Percentiles rank a stretch among this genome's conserved stretches.
Evolutionary conservation across 2,797 vertebrate species (phyloP).

Genomic region (Synaphobranchus kaupii): DNA sequence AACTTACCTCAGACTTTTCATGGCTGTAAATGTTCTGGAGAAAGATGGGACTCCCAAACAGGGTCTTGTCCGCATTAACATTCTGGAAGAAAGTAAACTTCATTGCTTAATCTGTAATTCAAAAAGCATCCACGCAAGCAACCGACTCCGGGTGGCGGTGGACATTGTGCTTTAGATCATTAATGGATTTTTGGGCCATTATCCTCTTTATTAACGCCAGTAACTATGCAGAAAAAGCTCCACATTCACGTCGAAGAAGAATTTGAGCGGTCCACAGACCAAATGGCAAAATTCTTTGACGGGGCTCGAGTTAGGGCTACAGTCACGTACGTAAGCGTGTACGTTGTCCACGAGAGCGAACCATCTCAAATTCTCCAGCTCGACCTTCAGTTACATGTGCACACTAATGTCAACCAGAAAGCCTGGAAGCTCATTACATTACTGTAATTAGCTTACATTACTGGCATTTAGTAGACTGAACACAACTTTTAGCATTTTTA

Average conservation of each 20-base stretch:
- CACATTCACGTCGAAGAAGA: neutral
- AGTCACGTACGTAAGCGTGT: neutral
- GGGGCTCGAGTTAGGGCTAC: neutral
- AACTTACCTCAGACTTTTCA: neutral
- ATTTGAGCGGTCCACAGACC: neutral
- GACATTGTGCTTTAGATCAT: neutral
- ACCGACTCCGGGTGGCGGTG: neutral
- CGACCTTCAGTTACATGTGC: too few species aligned
- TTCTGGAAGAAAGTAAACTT: slow-evolving; percentile 15
- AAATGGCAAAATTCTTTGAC: neutral
- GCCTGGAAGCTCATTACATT: neutral
- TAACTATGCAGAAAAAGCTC: neutral
- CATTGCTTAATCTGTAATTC: neutral
- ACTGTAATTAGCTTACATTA: too few species aligned
- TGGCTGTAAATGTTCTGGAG: slow-evolving; percentile 5
- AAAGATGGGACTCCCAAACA: slow-evolving; percentile 28
- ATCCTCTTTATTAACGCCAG: neutral
- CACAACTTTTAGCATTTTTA: too few species aligned
- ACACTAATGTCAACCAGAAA: neutral
- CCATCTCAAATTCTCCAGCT: neutral
- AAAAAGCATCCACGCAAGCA: neutral
- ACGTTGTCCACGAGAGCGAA: neutral
- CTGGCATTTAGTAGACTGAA: too few species aligned
- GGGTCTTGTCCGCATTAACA: neutral
- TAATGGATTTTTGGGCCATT: too few species aligned